Base-by-base conservation (phyloP, 2,888 invertebrate genomes). In the Cerastis leucographa region DNA sequence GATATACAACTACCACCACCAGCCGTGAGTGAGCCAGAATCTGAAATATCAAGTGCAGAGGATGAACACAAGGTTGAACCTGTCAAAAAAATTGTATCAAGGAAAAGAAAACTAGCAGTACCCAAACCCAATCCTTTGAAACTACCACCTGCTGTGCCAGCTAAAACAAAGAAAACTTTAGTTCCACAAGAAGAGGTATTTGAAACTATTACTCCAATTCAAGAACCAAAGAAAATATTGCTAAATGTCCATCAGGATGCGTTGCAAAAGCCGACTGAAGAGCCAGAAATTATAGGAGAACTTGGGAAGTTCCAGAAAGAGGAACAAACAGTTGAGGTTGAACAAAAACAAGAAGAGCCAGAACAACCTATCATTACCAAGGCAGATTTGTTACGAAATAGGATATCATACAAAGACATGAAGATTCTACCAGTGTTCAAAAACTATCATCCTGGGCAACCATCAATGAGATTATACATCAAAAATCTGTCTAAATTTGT, bases 401-500 rank as follows among this genome's bases (percentile, higher is more conserved):
- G 97, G 91, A 97, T 99, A 84, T 97, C 98, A 6, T 94, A 95
- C 67, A 97, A 97, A 90, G 98, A 99, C 92, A 97, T 98, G 94
- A 97, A 97, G 90, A 94, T 97, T 35, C 93, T 99, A 84, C 97
- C 98, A 9, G 98, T 99, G 35, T 99, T 98, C 91, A 98, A 98
- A 92, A 98, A 98, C 91, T 99, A 99, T 93, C 97, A 98, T 84
- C 97, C 97, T 14, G 99, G 99, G 0, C 97, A 97, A 73, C 98
- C 98, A 8, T 98, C 98, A 35, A 97, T 98, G 95, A 97, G 99
- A 83, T 94, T 99, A n/a, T 99, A 99, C 90, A 97, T 99, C 44
- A 99, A 99, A 93, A 99, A 99, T 96, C 97, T 99, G 70, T 97
- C 98, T 0, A 99, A 99, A 95, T 97, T 97, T 85, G 98, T 98